phyloP scores from a whole-genome alignment of 2,888 invertebrate genomes.

The Euphydryas editha region DNA sequence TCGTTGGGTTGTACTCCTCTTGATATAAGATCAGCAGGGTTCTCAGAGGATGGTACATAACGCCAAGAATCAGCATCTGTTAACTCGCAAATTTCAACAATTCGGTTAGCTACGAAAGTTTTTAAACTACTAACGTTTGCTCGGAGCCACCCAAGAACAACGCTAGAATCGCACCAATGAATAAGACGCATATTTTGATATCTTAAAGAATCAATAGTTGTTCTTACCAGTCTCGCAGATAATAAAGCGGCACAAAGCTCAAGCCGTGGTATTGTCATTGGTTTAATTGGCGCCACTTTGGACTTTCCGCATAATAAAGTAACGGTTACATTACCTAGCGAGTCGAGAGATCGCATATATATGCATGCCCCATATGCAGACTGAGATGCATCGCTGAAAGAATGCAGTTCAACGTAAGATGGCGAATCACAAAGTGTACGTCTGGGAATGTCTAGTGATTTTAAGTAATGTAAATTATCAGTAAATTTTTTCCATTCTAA shows the following conservation, averaged over 20 bases:
- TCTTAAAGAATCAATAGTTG: too few relatives aligned
- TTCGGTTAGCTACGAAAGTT: too few relatives aligned
- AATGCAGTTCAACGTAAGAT: conserved; percentile 5
- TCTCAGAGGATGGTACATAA: too few relatives aligned
- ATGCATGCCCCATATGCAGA: conserved; percentile 16
- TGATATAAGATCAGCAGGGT: too few relatives aligned
- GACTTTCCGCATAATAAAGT: conserved; percentile 21
- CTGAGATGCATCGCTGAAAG: conserved; percentile 6
- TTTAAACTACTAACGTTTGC: too few relatives aligned
- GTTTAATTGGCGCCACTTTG: conserved; percentile 43
- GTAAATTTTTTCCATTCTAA: conserved; percentile 14
- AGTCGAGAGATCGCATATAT: background rate
- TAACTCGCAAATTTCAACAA: too few relatives aligned
- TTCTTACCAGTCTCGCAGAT: background rate
- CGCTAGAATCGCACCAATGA: conserved; percentile 33
- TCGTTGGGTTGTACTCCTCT: too few relatives aligned
- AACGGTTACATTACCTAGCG: background rate
- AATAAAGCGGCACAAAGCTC: conserved; percentile 31
- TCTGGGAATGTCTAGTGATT: too few relatives aligned
- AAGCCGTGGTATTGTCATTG: conserved; percentile 40
- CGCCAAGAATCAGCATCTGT: too few relatives aligned
- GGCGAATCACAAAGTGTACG: too few relatives aligned
- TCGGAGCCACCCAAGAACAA: conserved; percentile 30
- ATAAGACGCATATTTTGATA: too few relatives aligned
- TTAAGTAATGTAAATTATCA: too few relatives aligned